Base-by-base conservation (phyloP, 1,140 invertebrate species). In the Drosophila tani region DNA sequence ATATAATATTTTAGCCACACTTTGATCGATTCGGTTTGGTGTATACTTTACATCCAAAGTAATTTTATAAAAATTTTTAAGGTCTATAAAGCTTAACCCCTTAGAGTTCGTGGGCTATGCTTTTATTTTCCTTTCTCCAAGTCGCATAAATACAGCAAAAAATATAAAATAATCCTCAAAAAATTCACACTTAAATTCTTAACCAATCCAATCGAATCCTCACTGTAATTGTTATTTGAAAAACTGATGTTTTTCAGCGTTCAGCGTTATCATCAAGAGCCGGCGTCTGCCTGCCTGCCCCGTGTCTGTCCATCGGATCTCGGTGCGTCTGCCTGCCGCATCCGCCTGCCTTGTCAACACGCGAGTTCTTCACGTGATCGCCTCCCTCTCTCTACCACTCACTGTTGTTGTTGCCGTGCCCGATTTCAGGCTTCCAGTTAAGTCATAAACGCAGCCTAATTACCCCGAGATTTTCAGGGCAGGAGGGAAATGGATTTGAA, bases 341-440 rank as follows among this genome's bases (percentile, higher is more conserved):
- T 63, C 57, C 51, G 66, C 64, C 32, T 56, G 50, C 35, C 50
- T 29, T 12, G 45, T 19, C 38, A 55, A 55, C 75, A 86, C 73
- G 82, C 60, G 82, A 75, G 49, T 45, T 57, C 65, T 82, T 86
- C 83, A 85, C 79, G 82, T 85, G 82, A 85, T 86, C 45, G 57
- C 19, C 35, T 56, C 53, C 12, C 32, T 21, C 32, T 21, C 32
- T 38, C 51, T 38, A 19, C 15, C 51, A 21, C 32, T 9, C 15
- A 24, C n/a, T 41, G 53, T 56, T 56, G 15, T 55, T 58, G 19
- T 58, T 56, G 40, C 40, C 63, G 46, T 40, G 68, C n/a, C 14
- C 46, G 55, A 57, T 41, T 51, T 60, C 46, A 8, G 8, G n/a
- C 43, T 83, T 88, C 76, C 65, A 56, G 56, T 60, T 70, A 86